Conservation (phyloP, 2,113 vertebrate species). For the Andinoacara biseriatus region DNA sequence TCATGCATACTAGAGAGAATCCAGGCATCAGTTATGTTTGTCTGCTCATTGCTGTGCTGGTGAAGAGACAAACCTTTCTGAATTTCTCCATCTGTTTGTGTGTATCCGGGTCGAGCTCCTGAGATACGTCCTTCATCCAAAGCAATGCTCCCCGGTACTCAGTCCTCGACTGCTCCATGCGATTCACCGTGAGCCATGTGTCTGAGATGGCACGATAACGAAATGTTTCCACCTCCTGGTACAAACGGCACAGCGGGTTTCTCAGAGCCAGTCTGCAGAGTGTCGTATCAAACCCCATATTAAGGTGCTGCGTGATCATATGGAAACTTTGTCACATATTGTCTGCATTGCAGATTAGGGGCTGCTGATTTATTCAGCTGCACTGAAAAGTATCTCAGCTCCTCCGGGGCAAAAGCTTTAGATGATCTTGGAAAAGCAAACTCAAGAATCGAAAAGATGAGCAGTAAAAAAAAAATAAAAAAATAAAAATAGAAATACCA, state of each 20-base stretch:
- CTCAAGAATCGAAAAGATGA: not conserved
- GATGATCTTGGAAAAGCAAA: not conserved
- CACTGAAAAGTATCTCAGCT: not conserved
- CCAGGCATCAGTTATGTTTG: accelerated
- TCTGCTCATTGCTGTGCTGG: accelerated
- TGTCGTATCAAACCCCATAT: not conserved
- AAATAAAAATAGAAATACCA: not conserved
- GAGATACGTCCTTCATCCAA: conserved; percentile 99
- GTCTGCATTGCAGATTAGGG: not conserved
- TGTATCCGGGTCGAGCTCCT: conserved; percentile 96
- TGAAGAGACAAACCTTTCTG: conserved; percentile 86
- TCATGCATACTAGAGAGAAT: not conserved
- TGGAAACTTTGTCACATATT: not conserved
- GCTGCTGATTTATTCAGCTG: not conserved
- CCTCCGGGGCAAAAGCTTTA: not conserved
- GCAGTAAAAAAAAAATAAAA: accelerated
- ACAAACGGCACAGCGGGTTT: conserved; percentile 88
- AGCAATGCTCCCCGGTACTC: conserved; percentile 94
- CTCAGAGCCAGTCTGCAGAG: conserved; percentile 86
- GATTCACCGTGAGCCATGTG: conserved; percentile 95
- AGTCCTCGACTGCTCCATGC: conserved; percentile 95
- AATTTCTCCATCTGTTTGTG: conserved; percentile 99
- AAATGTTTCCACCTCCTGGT: conserved; percentile 98
- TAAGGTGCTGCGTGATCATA: not conserved
- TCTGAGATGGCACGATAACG: conserved; percentile 95